phyloP scores from a whole-genome alignment of 2,888 invertebrate species.

The Hyalella azteca region DNA sequence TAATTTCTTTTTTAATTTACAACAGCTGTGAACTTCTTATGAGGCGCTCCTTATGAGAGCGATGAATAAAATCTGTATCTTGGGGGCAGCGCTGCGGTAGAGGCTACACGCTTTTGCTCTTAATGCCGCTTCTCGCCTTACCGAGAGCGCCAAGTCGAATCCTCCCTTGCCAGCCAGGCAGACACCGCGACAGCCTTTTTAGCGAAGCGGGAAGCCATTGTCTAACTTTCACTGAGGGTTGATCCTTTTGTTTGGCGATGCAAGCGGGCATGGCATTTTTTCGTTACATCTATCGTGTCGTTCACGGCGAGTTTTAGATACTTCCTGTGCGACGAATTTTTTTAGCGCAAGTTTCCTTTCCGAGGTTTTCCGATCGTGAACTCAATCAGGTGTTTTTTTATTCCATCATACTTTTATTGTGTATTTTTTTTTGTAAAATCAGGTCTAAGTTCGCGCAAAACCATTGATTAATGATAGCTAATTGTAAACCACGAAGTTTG shows the following conservation, averaged over 20 bases:
- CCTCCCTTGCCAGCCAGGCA: background rate
- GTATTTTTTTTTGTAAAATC: too few relatives aligned
- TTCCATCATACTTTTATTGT: too few relatives aligned
- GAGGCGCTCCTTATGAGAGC: background rate
- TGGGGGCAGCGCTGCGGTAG: background rate
- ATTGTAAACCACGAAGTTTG: background rate
- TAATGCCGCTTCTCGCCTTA: constrained; percentile 7
- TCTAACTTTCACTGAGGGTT: constrained; percentile 34
- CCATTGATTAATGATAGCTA: too few relatives aligned
- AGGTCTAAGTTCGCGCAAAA: too few relatives aligned
- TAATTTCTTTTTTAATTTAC: too few relatives aligned
- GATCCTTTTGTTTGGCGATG: constrained; percentile 31
- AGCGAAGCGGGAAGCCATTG: constrained; percentile 13
- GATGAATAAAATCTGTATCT: constrained; percentile 5
- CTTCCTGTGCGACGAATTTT: background rate
- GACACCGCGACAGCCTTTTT: constrained; percentile 22
- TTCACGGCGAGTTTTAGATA: constrained; percentile 3
- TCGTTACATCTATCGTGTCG: constrained; percentile 12
- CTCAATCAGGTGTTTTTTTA: background rate
- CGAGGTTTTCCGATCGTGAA: background rate
- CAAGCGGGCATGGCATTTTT: constrained; percentile 30
- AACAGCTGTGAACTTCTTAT: too few relatives aligned
- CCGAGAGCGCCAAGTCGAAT: background rate
- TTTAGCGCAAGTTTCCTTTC: background rate
- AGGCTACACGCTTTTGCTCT: constrained; percentile 9